Base-by-base conservation (phyloP, 1,140 invertebrate species). In the Drosophila sp. region DNA sequence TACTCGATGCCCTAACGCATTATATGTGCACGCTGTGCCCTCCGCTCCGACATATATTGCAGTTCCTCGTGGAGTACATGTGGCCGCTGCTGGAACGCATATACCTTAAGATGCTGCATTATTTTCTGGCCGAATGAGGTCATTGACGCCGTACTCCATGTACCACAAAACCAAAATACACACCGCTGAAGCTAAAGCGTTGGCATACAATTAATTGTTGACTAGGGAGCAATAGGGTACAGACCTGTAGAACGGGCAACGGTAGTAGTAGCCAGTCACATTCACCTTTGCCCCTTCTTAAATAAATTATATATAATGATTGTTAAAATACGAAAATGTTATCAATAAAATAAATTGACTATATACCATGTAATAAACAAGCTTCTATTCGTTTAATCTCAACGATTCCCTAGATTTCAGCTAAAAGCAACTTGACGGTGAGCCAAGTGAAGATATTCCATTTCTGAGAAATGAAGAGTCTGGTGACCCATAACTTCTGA, bases 41-140 rank as follows among this genome's bases (percentile, higher is more conserved):
- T 21, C 78, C 82, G 7, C 71, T 91, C 13, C 56, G 90, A 66
- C 80, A 81, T 48, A 32, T 90, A 8, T 61, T 91, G 45, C 82
- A 89, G 62, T 78, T 90, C 50, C 56, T 91, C 25, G 51, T 73
- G 32, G 82, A 91, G 38, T 75, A 86, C 46, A 65, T 90, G 56
- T 91, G 86, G 90, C 90, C 90, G 29, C 69, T 91, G 72, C 61
- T 91, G 56, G 80, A 90, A 41, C 80, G 82, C 56, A 84, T 91
- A 63, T 91, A 91, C 65, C 72, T 79, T 14, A 90, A 84, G 61
- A 72, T 91, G 0, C 14, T 91, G 13, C 78, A 86, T 54, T 91
- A 91, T n/a, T 91, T 91, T 72, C 38, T 91, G 62, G 64, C 75
- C 34, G 76, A 87, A 32, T 91, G 59, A 82, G 46, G 7, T 41